phyloP scores from a whole-genome alignment of 2,888 invertebrate genomes.

The Leptothorax acervorum region DNA sequence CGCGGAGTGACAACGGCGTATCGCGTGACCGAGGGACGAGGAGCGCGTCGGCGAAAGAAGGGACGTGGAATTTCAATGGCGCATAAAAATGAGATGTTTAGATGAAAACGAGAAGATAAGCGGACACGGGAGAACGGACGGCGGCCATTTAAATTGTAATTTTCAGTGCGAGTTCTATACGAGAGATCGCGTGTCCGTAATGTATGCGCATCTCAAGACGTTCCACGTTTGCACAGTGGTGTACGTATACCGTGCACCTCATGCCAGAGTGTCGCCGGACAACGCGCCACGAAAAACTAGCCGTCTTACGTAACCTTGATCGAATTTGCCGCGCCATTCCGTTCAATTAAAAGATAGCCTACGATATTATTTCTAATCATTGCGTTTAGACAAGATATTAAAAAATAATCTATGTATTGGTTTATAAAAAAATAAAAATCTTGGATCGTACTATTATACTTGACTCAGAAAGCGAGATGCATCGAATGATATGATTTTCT shows the following conservation, averaged over 20 bases:
- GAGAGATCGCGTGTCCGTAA: slow-evolving; percentile 83
- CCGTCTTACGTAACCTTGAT: slow-evolving; percentile 38
- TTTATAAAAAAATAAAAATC: background rate
- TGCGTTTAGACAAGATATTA: background rate
- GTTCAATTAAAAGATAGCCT: background rate
- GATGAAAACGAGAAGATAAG: slow-evolving; percentile 84
- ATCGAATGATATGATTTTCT: background rate
- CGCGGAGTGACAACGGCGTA: slow-evolving; percentile 78
- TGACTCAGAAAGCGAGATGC: background rate
- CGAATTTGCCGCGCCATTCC: slow-evolving; percentile 5
- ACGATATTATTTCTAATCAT: background rate
- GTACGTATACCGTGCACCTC: slow-evolving; percentile 15
- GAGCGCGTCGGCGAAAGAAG: slow-evolving; percentile 63
- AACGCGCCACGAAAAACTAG: slow-evolving; percentile 21
- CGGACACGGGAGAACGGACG: slow-evolving; percentile 74
- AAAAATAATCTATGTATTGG: background rate
- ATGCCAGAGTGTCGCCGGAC: slow-evolving; percentile 31
- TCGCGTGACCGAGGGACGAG: slow-evolving; percentile 79
- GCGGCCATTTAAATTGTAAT: slow-evolving; percentile 84
- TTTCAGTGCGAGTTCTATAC: slow-evolving; percentile 78
- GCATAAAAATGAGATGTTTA: slow-evolving; percentile 85
- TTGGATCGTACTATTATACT: background rate
- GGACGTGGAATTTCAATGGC: slow-evolving; percentile 82
- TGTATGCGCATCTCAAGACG: slow-evolving; percentile 84
- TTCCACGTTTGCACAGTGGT: slow-evolving; percentile 79